Evolutionary conservation across 2,797 vertebrate genomes (phyloP), one percentile per base, ranked within the genome.

Genomic region (Geotrypetes seraphini): DNA sequence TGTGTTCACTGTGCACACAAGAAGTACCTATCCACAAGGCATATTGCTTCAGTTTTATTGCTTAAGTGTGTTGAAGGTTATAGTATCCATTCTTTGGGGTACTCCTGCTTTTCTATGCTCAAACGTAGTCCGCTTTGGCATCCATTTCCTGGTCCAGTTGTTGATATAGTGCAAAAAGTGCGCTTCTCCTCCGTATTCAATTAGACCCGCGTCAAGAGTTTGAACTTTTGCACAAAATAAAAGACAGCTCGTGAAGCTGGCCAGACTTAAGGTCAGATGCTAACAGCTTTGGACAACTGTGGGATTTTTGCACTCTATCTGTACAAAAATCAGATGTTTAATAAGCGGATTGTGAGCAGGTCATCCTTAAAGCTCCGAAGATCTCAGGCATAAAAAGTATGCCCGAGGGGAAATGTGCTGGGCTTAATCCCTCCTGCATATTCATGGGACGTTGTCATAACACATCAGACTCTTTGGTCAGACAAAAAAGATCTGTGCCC

Each of bases 231-330:
- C n/a, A n/a, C 24, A 14, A 47, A 43, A 59, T 57, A 72, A 79
- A 63, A 58, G 55, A 12, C 7, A 69, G 72, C 86, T 86, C 89
- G 76, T 85, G 86, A 78, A 72, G 68, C 72, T 73, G 84, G 73
- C 79, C 64, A 73, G 77, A 53, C 73, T 90, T 87, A 84, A 73
- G 81, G 85, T 68, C 75, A 83, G 83, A 77, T 66, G 75, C 75
- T 96, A 96, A 97, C 87, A 86, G 83, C 85, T 96, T 92, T 87
- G 87, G 91, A 96, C 91, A 92, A 87, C 86, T 87, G 88, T 97
- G 93, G 88, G 92, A 95, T 87, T 85, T 73, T 59, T 84, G 86
- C 84, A 88, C 40, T 85, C 82, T 83, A 84, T 86, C 81, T 81
- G 71, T 61, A 77, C 82, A 80, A 72, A 84, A 73, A 83, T 84